Base-by-base conservation (phyloP, 2,888 invertebrate genomes). In the Drosophila subquinaria region DNA sequence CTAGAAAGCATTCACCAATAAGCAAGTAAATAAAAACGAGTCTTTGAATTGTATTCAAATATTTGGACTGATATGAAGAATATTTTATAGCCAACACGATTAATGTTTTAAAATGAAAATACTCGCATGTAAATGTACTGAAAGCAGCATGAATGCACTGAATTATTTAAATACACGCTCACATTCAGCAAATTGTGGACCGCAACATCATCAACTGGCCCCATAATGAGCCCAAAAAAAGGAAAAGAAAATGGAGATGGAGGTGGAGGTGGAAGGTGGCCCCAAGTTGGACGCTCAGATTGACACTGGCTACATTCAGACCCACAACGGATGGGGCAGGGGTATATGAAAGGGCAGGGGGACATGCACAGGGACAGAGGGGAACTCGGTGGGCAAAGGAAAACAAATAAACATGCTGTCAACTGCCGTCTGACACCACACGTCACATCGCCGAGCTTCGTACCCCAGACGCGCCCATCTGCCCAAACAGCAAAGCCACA, bases 371-470 rank as follows among this genome's bases (percentile, higher is more conserved):
- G n/a, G n/a, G n/a, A n/a, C n/a, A n/a, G 23, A 2, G 35, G 33
- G 23, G 13, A 15, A 42, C 27, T 11, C 17, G 27, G 30, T 20
- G 56, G 57, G 69, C 76, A 60, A 68, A 62, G 73, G 68, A 88
- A 89, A 88, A 88, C 89, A 86, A 86, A 86, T 86, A 86, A 86
- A 86, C 85, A 86, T 89, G 86, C 89, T 89, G 89, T 89, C 85
- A 88, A 88, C 89, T 89, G 89, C 80, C 85, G 84, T 78, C 82
- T 89, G 86, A 88, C 89, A 89, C 82, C 89, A 81, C 89, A 88
- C 85, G 82, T 89, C 71, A 67, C 53, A 55, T 53, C 56, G 47
- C 38, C 50, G 15, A 50, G 53, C 57, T 59, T 23, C 10, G 52
- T 63, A 30, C 56, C 71, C 66, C 66, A 61, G 71, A 71, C 76